Conservation (phyloP, 2,113 vertebrate genomes). For the Oryctolagus cuniculus region mOryCun1.1 NC_091438.1:118892001-118892500, state of each 20-base stretch:
- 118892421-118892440: conserved; percentile 67
- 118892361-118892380: conserved; percentile 79
- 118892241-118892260: conserved; percentile 78
- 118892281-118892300: conserved; percentile 74
- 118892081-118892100: conserved; percentile 43
- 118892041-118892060: conserved; percentile 37
- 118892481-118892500: conserved; percentile 77
- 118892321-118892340: conserved; percentile 69
- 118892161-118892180: conserved; percentile 54
- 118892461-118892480: conserved; percentile 82
- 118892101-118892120: conserved; percentile 9
- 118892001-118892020: conserved; percentile 47
- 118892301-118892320: conserved; percentile 69
- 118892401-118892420: conserved; percentile 84
- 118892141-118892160: conserved; percentile 68
- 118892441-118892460: conserved; percentile 83
- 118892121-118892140: conserved; percentile 80
- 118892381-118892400: conserved; percentile 80
- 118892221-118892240: conserved; percentile 77
- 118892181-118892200: conserved; percentile 76
- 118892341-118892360: conserved; percentile 80
- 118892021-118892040: conserved; percentile 54
- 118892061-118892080: conserved; percentile 32
- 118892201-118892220: conserved; percentile 69
- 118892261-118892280: conserved; percentile 62